Evolutionary conservation across 92 coral and sea anemone genomes (phyloP), one percentile per base, ranked within the genome.

Genomic region (Heteractis magnifica): DNA sequence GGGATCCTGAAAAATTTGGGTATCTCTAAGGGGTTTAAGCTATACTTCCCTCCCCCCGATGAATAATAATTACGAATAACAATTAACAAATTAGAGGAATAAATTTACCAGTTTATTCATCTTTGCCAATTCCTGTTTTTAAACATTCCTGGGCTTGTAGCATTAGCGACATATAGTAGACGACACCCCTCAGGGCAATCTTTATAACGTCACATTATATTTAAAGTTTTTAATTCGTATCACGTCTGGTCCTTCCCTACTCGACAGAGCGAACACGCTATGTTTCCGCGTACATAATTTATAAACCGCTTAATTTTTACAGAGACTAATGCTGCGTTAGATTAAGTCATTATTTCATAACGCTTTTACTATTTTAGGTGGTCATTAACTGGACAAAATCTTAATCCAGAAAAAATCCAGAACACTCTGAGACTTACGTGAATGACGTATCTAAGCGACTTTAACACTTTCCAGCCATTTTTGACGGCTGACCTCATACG

Each of bases 401-500:
- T 8, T 7, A 68, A 13, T 21, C 73, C 49, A 10, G 44, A 14
- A 60, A 77, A 50, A 4, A 10, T 56, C 75, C 74, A 79, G 82
- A 80, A 64, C 11, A 58, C 49, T 81, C 50, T 6, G 21, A 81
- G 65, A 56, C 51, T 6, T 51, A 51, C 72, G 76, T 80, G 13
- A 68, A 9, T 53, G 77, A 81, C 87, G 87, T 84, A 75, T 73
- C 87, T 23, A 84, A 76, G 87, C 72, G 76, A 84, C 82, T 14
- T 6, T 26, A 49, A 11, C 71, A 51, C 23, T 48, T 49, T 16
- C 13, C 8, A 84, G 82, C 58, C 81, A 84, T 84, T 84, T 23
- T 75, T 84, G 65, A 82, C 86, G 86, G 52, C 71, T 84, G 81
- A 77, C 81, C 50, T 77, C 76, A 72, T 56, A 26, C n/a, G 51